Conservation (phyloP, 2,113 vertebrate genomes). For the Oryzias curvinotus region DNA sequence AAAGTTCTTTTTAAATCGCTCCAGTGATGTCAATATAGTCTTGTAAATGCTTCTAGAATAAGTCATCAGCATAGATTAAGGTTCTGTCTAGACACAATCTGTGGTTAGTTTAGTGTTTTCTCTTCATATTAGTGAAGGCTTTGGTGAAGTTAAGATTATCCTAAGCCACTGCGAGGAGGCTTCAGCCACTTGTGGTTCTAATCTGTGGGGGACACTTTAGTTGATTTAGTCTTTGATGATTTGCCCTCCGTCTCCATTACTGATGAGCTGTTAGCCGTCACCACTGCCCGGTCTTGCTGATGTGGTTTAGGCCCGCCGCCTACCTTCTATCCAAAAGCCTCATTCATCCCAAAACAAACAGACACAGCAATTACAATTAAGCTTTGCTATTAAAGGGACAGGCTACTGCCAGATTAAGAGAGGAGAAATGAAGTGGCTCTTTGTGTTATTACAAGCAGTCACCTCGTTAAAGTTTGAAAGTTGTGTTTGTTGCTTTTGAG, state of each 20-base stretch:
- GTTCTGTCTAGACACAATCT: slow-evolving; percentile 68
- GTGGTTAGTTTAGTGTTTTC: slow-evolving; percentile 66
- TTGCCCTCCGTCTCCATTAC: slow-evolving; percentile 56
- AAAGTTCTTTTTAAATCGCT: slow-evolving; percentile 19
- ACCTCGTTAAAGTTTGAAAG: slow-evolving; percentile 38
- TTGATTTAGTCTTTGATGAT: slow-evolving; percentile 71
- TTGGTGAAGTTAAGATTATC: slow-evolving; percentile 69
- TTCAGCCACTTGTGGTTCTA: slow-evolving; percentile 60
- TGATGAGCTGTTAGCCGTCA: slow-evolving; percentile 71
- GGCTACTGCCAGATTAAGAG: slow-evolving; percentile 62
- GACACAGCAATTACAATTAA: slow-evolving; percentile 71
- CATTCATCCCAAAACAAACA: slow-evolving; percentile 71
- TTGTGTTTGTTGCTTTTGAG: slow-evolving; percentile 42
- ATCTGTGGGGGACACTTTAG: slow-evolving; percentile 65
- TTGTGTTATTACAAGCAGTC: slow-evolving; percentile 47
- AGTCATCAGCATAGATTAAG: slow-evolving; percentile 64
- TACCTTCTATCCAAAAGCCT: slow-evolving; percentile 57
- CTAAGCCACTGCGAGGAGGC: slow-evolving; percentile 46
- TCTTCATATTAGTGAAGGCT: slow-evolving; percentile 63
- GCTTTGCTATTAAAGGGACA: slow-evolving; percentile 66
- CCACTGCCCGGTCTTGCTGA: slow-evolving; percentile 54
- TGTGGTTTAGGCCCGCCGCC: slow-evolving; percentile 63
- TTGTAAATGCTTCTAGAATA: slow-evolving; percentile 54
- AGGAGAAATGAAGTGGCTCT: slow-evolving; percentile 56
- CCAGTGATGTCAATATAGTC: slow-evolving; percentile 50